Base-by-base conservation (phyloP, 2,113 vertebrate species). In the Takifugu bimaculatus region DNA sequence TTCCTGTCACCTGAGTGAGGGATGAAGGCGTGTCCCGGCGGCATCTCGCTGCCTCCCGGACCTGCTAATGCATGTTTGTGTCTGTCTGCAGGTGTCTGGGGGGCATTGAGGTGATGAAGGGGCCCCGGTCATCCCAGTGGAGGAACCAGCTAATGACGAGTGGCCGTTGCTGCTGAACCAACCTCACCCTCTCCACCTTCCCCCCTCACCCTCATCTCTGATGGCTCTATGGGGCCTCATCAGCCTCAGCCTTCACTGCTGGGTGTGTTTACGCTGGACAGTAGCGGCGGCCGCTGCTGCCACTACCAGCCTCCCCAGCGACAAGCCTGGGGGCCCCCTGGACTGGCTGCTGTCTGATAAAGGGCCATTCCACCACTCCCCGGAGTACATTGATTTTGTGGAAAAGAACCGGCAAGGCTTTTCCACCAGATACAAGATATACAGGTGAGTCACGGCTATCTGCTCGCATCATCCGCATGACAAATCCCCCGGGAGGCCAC, bases 321-420 rank as follows among this genome's bases (percentile, higher is more conserved):
- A 95, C 89, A 93, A 92, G 89, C 91, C 93, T 57, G 94, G 94
- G 89, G 95, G 94, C 80, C 94, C 96, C 75, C 93, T 98, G 88
- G 95, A 98, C 91, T 99, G 96, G 96, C 96, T 99, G 84, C 93
- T 99, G 76, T 98, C 95, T 64, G 96, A 98, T 87, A 98, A 98
- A 89, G 96, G 96, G 86, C 96, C 96, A 64, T 99, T 98, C 88
- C 96, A 98, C 84, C 95, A 95, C 87, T 95, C 96, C 70, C 94
- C 94, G 74, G 96, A 98, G 87, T 98, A 99, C 88, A 94, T 94
- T 35, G 95, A 99, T 90, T 99, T 99, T 83, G 93, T 98, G 91
- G 96, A 99, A 85, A 94, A 94, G 89, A 96, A 95, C 88, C 93
- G 93, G 5, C 95, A 97, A 85, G 96, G 96, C 87, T 99, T 98